A percentile compares a stretch with the other conserved stretches of the same genome.
phyloP scores from a whole-genome alignment of 2,113 vertebrate species.

The Rhizomys pruinosus region DNA sequence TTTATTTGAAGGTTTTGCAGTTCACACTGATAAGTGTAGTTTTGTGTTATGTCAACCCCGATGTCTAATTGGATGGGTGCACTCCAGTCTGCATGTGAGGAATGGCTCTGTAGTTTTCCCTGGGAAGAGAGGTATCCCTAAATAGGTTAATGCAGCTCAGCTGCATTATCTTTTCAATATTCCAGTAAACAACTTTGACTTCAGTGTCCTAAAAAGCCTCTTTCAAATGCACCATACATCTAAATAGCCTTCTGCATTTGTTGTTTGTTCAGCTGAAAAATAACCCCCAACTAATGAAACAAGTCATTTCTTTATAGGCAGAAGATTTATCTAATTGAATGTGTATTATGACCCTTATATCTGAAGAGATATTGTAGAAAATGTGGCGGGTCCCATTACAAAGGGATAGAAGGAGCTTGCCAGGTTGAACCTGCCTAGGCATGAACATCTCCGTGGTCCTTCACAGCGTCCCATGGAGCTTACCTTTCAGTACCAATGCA shows the following conservation, averaged over 20 bases:
- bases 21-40: slow-evolving; percentile 27
- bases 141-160: slow-evolving; percentile 34
- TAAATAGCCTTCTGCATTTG: slow-evolving; percentile 36
- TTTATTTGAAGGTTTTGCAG: slow-evolving; percentile 50
- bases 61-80: background rate
- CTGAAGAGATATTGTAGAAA: slow-evolving; percentile 20
- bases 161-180: slow-evolving; percentile 48
- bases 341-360: background rate
- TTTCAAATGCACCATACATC: slow-evolving; percentile 16
- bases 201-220: slow-evolving; percentile 43
- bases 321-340: slow-evolving; percentile 2
- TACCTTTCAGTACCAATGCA: background rate
- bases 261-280: slow-evolving; percentile 68
- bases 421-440: background rate
- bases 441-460: background rate
- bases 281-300: slow-evolving; percentile 26
- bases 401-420: background rate
- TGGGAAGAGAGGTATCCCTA: slow-evolving; percentile 24
- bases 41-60: background rate
- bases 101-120: slow-evolving; percentile 47
- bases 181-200: slow-evolving; percentile 48
- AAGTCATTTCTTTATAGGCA: slow-evolving; percentile 14
- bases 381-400: background rate
- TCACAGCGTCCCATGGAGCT: background rate
- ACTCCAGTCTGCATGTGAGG: background rate